phyloP scores from a whole-genome alignment of 2,888 invertebrate species.

The Chironomus tentans region DNA sequence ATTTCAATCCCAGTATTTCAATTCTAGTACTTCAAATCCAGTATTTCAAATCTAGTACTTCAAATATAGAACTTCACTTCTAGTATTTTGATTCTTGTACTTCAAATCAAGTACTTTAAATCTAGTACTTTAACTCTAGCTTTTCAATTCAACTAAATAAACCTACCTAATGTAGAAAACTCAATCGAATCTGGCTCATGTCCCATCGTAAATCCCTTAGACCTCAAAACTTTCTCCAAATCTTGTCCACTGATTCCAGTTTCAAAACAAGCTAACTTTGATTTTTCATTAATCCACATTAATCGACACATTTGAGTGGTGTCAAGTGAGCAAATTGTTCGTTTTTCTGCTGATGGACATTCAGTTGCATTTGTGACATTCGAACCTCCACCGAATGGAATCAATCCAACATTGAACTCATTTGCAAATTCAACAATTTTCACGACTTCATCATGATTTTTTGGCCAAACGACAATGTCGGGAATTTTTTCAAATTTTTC shows the following conservation, averaged over 20 bases:
- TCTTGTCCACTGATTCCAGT: slow-evolving; percentile 12
- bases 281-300: background rate
- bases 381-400: background rate
- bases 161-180: background rate
- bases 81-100: no score
- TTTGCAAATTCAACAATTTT: slow-evolving; percentile 3
- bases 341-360: background rate
- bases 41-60: no score
- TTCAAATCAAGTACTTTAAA: no score
- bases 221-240: background rate
- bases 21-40: no score
- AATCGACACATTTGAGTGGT: slow-evolving; percentile 6
- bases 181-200: background rate
- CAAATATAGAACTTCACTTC: no score
- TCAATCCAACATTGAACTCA: background rate
- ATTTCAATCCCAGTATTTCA: no score
- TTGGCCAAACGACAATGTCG: slow-evolving; percentile 14
- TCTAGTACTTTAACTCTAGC: no score
- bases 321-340: background rate
- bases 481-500: background rate
- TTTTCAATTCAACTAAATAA: no score
- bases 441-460: slow-evolving; percentile 6
- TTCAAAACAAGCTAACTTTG: slow-evolving; percentile 1
- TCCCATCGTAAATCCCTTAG: background rate
- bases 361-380: background rate